A percentile compares a stretch with the other conserved stretches of the same genome.
These are phyloP conservation scores for Scaptomyza tumidula DNA, from an alignment of 2,888 invertebrate genomes.

Conservation along the genomic window DNA sequence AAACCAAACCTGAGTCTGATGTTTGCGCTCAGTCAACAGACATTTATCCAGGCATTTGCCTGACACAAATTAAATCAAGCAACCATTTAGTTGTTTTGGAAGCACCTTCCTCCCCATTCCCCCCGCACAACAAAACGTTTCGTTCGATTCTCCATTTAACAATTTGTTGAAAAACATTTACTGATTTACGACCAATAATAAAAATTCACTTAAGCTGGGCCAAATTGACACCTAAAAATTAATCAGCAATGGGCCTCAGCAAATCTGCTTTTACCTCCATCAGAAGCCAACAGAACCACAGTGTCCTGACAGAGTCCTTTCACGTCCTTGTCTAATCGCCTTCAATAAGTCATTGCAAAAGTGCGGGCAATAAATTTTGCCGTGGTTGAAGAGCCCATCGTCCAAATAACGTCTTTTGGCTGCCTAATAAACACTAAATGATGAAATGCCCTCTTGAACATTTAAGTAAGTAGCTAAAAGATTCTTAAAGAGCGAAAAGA, in stretches of 20 bases:
- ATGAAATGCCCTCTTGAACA: constrained; percentile 39
- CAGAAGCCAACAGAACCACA: constrained; percentile 13
- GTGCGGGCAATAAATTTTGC: constrained; percentile 30
- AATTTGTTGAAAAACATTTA: constrained; percentile 13
- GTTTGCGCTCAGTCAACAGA: constrained; percentile 54
- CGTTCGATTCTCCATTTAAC: constrained; percentile 24
- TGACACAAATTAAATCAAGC: constrained; percentile 57
- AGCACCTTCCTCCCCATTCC: too few species aligned
- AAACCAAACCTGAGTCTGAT: constrained; percentile 9
- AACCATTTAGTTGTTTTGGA: constrained; percentile 54
- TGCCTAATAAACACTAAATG: constrained; percentile 52
- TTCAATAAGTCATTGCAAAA: constrained; percentile 68
- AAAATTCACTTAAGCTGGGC: constrained; percentile 68
- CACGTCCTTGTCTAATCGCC: constrained; percentile 59
- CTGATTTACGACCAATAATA: constrained; percentile 60
- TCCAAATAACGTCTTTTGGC: constrained; percentile 14
- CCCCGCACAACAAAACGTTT: constrained; percentile 19
- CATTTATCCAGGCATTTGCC: constrained; percentile 32
- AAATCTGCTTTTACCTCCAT: constrained; percentile 40
- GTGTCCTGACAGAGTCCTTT: constrained; percentile 28
- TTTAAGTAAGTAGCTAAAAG: neutral
- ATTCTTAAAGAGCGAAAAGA: too few species aligned
- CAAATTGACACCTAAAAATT: constrained; percentile 71
- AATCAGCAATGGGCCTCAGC: constrained; percentile 47
- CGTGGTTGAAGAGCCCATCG: neutral